Evolutionary conservation across 2,113 vertebrate species (phyloP), one percentile per base, ranked within the genome.

Genomic region (Ictalurus punctatus): DNA sequence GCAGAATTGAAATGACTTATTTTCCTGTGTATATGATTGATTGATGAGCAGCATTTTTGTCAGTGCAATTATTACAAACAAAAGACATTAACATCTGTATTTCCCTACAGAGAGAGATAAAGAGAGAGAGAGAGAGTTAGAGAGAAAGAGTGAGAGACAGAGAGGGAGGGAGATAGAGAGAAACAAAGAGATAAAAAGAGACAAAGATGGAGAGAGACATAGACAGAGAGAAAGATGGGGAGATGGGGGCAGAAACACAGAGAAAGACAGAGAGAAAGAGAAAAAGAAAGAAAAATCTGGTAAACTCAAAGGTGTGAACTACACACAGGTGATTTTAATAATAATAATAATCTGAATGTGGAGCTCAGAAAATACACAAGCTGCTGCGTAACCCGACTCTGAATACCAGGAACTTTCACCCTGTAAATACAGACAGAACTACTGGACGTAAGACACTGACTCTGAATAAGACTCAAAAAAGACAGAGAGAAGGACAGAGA

Each of bases 21-120:
- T 52, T 48, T 48, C 52, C 12, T 52, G 40, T 78, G 74, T 78
- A 23, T 52, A 19, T 74, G 71, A 74, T 71, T 71, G 69, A 76
- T 78, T 78, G 74, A 52, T 76, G 40, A 23, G 21, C 40, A 44
- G 73, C 23, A 14, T 76, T 76, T 69, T 48, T 48, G 40, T 76
- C 73, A 76, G 73, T 23, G 73, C 40, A 76, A 76, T 76, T 44
- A 76, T 76, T 76, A 76, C 73, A 76, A 73, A 44, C 73, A 48
- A 76, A 76, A 76, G 71, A 37, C 71, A 73, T 48, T 76, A 76
- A 76, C 40, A 48, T 48, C 37, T 48, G 40, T 76, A 76, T 76
- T 76, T 76, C 73, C 40, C 21, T 44, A 91, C 30, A 27, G 82
- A 81, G 58, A 85, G 34, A 67, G 2, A 76, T 23, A 76, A 16